These are phyloP conservation scores for Colletes collaris DNA, from an alignment of 2,888 invertebrate species.

Conservation along the genomic window DNA sequence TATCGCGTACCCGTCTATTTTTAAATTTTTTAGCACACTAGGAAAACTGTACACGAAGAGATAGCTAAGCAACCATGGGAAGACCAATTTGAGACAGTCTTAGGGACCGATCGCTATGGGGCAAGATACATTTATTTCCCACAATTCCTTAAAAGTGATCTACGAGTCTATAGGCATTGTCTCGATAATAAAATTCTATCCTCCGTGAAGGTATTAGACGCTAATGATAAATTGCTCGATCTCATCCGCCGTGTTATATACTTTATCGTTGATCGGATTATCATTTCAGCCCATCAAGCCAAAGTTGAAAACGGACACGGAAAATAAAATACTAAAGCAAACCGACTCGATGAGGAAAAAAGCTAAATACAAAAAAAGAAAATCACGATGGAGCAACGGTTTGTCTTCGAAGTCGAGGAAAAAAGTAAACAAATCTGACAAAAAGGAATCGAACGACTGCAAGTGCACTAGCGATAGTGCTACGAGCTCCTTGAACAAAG, in stretches of 20 bases:
- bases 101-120: slow-evolving; percentile 84
- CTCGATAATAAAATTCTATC: slow-evolving; percentile 78
- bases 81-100: slow-evolving; percentile 82
- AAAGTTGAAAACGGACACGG: slow-evolving; percentile 42
- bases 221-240: background rate
- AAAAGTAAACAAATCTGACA: slow-evolving; percentile 48
- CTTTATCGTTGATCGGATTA: background rate
- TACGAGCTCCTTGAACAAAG: slow-evolving; percentile 61
- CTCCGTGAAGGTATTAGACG: slow-evolving; percentile 70
- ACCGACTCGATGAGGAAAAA: slow-evolving; percentile 11
- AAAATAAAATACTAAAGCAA: slow-evolving; percentile 45
- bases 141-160: slow-evolving; percentile 84
- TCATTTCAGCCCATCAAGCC: slow-evolving; percentile 61
- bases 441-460: slow-evolving; percentile 46
- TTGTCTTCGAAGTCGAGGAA: slow-evolving; percentile 60
- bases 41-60: slow-evolving; percentile 84
- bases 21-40: slow-evolving; percentile 81
- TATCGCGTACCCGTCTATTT: background rate
- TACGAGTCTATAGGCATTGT: slow-evolving; percentile 84
- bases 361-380: slow-evolving; percentile 61
- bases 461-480: slow-evolving; percentile 58
- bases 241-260: background rate
- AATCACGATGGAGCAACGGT: slow-evolving; percentile 75
- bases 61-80: slow-evolving; percentile 83
- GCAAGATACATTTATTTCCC: slow-evolving; percentile 85